Evolutionary conservation across 2,113 vertebrate species (phyloP).

Genomic region (Oplegnathus fasciatus): DNA sequence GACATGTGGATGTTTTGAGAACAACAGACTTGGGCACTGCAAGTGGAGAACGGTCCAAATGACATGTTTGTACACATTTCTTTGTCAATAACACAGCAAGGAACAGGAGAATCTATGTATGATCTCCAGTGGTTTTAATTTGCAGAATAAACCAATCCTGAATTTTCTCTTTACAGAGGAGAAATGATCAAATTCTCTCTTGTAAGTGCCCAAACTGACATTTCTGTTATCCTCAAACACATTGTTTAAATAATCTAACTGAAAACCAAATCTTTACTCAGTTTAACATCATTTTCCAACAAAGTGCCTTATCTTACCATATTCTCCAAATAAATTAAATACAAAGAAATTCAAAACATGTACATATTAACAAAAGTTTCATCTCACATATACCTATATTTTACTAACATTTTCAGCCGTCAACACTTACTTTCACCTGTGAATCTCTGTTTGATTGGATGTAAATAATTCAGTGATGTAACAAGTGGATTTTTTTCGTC

Average conservation of each 20-base stretch:
- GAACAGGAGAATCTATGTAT: slow-evolving; percentile 6
- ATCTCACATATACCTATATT: slow-evolving; percentile 55
- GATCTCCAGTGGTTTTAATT: slow-evolving; percentile 23
- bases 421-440: background rate
- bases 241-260: slow-evolving; percentile 34
- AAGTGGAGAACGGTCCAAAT: background rate
- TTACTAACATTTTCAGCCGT: slow-evolving; percentile 8
- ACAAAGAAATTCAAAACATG: slow-evolving; percentile 67
- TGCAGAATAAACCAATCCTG: slow-evolving; percentile 9
- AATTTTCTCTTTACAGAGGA: slow-evolving; percentile 11
- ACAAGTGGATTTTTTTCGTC: background rate
- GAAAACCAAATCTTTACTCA: slow-evolving; percentile 31
- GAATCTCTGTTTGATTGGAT: slow-evolving; percentile 23
- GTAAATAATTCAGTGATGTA: slow-evolving; percentile 24
- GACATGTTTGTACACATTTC: background rate
- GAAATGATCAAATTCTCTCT: background rate
- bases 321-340: slow-evolving; percentile 83
- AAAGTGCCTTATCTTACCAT: slow-evolving; percentile 80
- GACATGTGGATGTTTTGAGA: background rate
- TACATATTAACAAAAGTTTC: slow-evolving; percentile 76
- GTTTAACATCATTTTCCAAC: slow-evolving; percentile 66
- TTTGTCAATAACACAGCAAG: background rate
- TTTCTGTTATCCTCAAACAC: background rate
- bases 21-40: background rate
- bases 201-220: slow-evolving; percentile 7